Base-by-base conservation (phyloP, 2,888 invertebrate species). In the Ormyrus labotus region DNA sequence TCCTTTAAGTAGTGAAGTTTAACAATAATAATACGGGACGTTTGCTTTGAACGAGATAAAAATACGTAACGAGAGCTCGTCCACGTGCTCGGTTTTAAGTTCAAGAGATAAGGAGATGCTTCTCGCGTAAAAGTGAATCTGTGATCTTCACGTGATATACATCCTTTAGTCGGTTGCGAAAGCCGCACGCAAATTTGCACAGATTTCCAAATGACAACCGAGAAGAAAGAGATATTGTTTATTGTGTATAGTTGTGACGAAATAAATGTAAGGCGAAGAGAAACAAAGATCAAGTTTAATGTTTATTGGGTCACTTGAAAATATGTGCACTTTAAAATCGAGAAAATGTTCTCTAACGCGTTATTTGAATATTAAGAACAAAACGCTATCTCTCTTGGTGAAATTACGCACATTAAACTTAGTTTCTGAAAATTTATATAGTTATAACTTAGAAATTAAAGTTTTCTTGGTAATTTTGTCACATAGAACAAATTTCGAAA, bases 21-120 rank as follows among this genome's bases (percentile, higher is more conserved):
- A 34, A 34, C 34, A 34, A 34, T 34, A 34, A 34, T 34, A 34
- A 34, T 34, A 34, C 34, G 34, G 34, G 34, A 34, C 3, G 34
- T 34, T 34, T 34, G 34, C 34, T 34, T 34, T 2, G 34, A 34
- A 4, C 34, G 34, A 34, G 34, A 34, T 34, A 34, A 34, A 34
- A 34, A 34, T 34, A 34, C 34, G 10, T 63, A 68, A 71, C 51
- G 57, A 65, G 45, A 67, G 55, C 63, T 64, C 34, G 60, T 60
- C 34, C 45, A 53, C 53, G 75, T 61, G 45, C n/a, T 50, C 53
- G 64, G 55, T 64, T 70, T 64, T 77, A 10, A 8, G 10, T 65
- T 9, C n/a, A 45, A 61, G 60, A 53, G 67, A 68, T 68, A 68
- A 75, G 45, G 45, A 2, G 7, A 69, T 10, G 2, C 2, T 19